These are phyloP conservation scores for Synergus japonicus DNA, from an alignment of 2,888 invertebrate genomes.

Conservation along the genomic window DNA sequence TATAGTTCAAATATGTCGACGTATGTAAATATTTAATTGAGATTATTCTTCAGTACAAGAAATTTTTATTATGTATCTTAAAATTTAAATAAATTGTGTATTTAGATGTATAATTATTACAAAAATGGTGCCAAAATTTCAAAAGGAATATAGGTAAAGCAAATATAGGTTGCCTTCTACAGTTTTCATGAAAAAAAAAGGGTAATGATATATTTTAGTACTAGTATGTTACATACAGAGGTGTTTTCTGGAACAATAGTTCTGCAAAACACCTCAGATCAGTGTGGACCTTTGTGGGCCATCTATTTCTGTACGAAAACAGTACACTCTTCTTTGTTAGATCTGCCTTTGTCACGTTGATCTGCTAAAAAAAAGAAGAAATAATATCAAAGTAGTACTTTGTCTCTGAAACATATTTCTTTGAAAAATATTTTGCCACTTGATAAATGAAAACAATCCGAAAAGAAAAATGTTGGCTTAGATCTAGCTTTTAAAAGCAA, in stretches of 20 bases:
- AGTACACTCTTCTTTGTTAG: slow-evolving; percentile 7
- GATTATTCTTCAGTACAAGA: slow-evolving; percentile 3
- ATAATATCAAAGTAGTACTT: too few relatives aligned
- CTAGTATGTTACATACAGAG: slow-evolving; percentile 25
- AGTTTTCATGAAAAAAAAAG: slow-evolving; percentile 30
- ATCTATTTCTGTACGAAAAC: slow-evolving; percentile 23
- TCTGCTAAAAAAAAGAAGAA: not conserved
- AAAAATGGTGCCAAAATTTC: slow-evolving; percentile 22
- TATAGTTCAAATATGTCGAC: not conserved
- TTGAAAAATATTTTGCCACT: not conserved
- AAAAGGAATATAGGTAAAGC: not conserved
- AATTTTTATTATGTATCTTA: slow-evolving; percentile 20
- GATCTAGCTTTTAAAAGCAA: too few relatives aligned
- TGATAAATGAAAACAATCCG: not conserved
- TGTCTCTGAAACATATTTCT: not conserved
- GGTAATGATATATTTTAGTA: slow-evolving; percentile 25
- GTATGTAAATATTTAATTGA: not conserved
- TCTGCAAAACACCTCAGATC: slow-evolving; percentile 16
- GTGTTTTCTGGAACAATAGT: slow-evolving; percentile 12
- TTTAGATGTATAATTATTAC: slow-evolving; percentile 23
- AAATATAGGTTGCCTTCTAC: slow-evolving; percentile 13
- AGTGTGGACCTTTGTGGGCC: slow-evolving; percentile 11
- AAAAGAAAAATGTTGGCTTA: too few relatives aligned
- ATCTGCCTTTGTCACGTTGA: slow-evolving; percentile 22
- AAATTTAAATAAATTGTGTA: slow-evolving; percentile 3